Percentiles rank a stretch among this genome's conserved stretches.
Evolutionary conservation across 2,113 vertebrate species (phyloP).

Genomic region (Sakesphorus luctuosus): DNA sequence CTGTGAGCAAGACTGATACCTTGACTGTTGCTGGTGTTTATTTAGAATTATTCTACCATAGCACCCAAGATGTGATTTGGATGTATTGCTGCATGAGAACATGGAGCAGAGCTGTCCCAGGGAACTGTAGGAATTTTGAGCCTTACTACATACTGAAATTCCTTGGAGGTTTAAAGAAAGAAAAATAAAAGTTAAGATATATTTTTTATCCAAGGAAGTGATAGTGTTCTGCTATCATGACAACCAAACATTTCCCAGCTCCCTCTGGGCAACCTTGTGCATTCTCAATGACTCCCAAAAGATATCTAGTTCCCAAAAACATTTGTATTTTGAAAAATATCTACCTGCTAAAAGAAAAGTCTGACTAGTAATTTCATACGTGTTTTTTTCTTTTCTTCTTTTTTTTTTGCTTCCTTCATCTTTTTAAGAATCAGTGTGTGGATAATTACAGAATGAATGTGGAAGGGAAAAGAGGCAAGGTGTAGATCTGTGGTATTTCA

Average conservation of each 20-base stretch:
- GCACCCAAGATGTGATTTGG: neutral
- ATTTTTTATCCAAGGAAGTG: neutral
- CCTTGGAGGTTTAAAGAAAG: neutral
- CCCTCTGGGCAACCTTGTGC: neutral
- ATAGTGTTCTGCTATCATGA: neutral
- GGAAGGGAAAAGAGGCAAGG: neutral
- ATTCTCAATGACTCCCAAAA: neutral
- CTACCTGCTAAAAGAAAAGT: neutral
- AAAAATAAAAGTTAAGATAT: neutral
- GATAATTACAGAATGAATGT: neutral
- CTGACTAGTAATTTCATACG: neutral
- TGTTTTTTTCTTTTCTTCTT: neutral
- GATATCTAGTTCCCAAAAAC: neutral
- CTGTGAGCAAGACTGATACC: neutral
- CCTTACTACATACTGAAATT: neutral
- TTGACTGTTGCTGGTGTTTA: neutral
- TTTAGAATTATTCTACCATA: neutral
- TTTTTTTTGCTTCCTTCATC: neutral
- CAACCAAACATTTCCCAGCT: neutral
- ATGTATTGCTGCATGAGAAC: neutral
- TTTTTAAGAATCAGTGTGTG: constrained; percentile 11
- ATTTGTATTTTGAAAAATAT: neutral
- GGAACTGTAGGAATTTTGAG: neutral
- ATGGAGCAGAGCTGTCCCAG: neutral
- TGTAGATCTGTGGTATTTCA: neutral